phyloP scores from a whole-genome alignment of 2,797 vertebrate species.

The Bovichtus variegatus region DNA sequence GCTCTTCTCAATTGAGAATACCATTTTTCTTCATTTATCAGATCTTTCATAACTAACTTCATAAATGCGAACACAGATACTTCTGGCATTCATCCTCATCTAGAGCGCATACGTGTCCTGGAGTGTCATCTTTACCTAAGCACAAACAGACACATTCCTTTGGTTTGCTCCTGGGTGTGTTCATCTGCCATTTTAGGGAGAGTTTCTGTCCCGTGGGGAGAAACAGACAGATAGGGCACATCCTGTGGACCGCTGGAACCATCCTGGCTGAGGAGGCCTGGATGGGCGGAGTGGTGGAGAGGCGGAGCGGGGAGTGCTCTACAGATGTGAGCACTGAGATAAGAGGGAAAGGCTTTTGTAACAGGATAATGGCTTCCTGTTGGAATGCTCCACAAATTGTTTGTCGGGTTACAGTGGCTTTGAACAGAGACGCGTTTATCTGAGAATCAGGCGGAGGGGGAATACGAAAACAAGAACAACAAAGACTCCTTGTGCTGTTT shows the following conservation, averaged over 20 bases:
- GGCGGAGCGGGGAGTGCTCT: conserved; percentile 53
- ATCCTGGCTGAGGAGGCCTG: conserved; percentile 53
- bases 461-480: conserved; percentile 67
- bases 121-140: conserved; percentile 30
- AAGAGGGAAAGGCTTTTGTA: conserved; percentile 69
- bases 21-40: neutral
- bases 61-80: neutral
- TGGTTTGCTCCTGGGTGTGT: conserved; percentile 69
- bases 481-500: conserved; percentile 68
- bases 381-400: conserved; percentile 72
- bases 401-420: conserved; percentile 71
- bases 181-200: conserved; percentile 50
- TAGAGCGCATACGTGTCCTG: neutral
- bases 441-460: conserved; percentile 45
- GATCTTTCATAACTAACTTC: neutral
- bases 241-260: conserved; percentile 76
- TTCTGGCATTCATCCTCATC: neutral
- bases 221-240: conserved; percentile 72
- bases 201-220: conserved; percentile 57
- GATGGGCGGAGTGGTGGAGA: conserved; percentile 61
- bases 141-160: conserved; percentile 73
- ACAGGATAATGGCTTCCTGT: conserved; percentile 86
- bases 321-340: conserved; percentile 84
- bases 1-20: neutral
- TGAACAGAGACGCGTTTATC: conserved; percentile 76